Percentiles rank a stretch among this genome's conserved stretches.
Conservation (phyloP, 2,797 vertebrate genomes). For the Tarsius wallacei region DNA sequence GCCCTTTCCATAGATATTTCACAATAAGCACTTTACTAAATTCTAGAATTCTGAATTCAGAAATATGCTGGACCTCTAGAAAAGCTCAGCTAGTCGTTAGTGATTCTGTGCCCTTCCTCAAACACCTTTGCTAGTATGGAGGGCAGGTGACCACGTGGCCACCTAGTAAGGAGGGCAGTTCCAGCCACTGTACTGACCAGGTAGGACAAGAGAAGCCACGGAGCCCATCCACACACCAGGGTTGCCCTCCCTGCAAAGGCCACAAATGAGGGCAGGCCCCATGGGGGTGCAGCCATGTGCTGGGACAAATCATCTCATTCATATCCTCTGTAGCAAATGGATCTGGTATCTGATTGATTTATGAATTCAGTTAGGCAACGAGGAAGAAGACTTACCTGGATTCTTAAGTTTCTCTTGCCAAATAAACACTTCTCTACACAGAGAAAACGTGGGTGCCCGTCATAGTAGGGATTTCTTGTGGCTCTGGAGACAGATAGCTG, state of each 20-base stretch:
- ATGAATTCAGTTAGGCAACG: no score
- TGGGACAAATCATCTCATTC: no score
- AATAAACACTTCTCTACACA: neutral
- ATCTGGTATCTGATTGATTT: neutral
- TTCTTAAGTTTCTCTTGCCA: neutral
- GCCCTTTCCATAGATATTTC: neutral
- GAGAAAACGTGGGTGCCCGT: neutral
- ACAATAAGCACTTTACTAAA: neutral
- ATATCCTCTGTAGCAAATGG: neutral
- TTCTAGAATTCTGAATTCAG: slow-evolving; percentile 8
- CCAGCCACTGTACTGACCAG: fast-evolving
- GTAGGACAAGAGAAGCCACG: neutral
- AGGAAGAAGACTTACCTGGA: neutral
- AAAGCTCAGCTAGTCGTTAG: neutral
- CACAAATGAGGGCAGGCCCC: neutral
- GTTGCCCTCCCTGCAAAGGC: neutral
- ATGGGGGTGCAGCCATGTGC: fast-evolving
- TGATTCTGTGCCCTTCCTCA: neutral
- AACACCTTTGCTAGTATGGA: neutral
- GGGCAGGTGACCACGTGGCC: fast-evolving
- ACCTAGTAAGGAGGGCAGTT: neutral
- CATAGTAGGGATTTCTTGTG: neutral
- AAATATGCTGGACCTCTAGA: neutral
- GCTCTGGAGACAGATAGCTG: neutral
- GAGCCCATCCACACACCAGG: no score